Evolutionary conservation across 1,140 invertebrate genomes (phyloP), one percentile per base, ranked within the genome.

Genomic region (Drosophila carrolli): DNA sequence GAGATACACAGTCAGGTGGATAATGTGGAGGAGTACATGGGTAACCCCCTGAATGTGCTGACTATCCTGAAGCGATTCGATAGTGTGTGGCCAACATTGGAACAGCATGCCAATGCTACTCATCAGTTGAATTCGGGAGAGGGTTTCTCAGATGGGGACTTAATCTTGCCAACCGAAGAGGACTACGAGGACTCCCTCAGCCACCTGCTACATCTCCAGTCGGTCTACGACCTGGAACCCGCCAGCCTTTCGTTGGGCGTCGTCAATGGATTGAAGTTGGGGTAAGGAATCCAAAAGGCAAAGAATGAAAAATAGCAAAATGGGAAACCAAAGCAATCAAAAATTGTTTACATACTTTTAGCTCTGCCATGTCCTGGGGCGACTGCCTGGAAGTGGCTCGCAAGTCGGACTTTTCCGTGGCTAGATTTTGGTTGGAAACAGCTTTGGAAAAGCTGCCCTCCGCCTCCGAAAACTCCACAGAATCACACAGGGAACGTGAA

Each of bases 1-100:
- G 93, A 92, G 32, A 96, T 98, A 84, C 96, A 98, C 92, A 93
- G 94, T 14, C 94, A 94, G 77, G 97, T 97, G 0, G 94, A 94
- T 50, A 95, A 98, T 89, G 95, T 96, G 19, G 95, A 96, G 43
- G 94, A 95, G 73, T 97, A 98, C 91, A 93, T 99, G 53, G 95
- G 95, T 1, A 99, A 99, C 94, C 98, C 98, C 0, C 96, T 99
- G 48, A 99, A 99, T 94, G 97, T 98, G 29, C 98, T 98, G 92
- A 94, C 98, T n/a, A 93, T 99, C 35, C 97, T 99, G 9, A 99
- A 99, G 93, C 95, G 97, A 78, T 94, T 99, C 63, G 97, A 98
- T 0, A 95, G 96, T 6, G 98, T 99, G 92, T 97, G 97, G 95
- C 95, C 96, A 0, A 41, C 11, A 10, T 14, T 91, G 6, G 77